These are phyloP conservation scores for Sinocyclocheilus anshuiensis DNA, from an alignment of 2,113 vertebrate species.

Conservation along the genomic window DNA sequence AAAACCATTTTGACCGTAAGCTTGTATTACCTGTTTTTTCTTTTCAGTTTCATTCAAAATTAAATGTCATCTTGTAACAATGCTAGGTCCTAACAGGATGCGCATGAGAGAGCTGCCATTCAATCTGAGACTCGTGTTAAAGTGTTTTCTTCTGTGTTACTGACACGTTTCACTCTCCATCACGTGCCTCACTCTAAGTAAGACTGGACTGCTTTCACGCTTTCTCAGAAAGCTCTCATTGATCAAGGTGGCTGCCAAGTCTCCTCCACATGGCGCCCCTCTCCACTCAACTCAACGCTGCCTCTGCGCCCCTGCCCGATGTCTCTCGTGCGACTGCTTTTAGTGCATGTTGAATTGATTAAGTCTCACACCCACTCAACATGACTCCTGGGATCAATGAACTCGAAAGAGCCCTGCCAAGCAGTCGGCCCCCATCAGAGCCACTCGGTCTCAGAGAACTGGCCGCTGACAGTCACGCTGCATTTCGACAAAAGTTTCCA, in stretches of 20 bases:
- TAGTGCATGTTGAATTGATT: slow-evolving; percentile 48
- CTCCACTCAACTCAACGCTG: neutral
- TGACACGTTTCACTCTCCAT: slow-evolving; percentile 36
- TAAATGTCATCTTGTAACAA: neutral
- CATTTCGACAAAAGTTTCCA: neutral
- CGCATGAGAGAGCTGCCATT: neutral
- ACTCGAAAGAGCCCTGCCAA: slow-evolving; percentile 41
- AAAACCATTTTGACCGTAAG: neutral
- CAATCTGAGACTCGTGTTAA: slow-evolving; percentile 32
- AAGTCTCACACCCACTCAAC: slow-evolving; percentile 46
- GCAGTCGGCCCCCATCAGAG: slow-evolving; percentile 27
- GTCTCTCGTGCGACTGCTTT: slow-evolving; percentile 8
- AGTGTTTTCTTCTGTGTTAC: neutral
- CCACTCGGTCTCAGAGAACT: neutral
- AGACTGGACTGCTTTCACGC: neutral
- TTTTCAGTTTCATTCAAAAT: neutral
- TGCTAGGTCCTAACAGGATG: neutral
- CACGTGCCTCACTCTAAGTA: neutral
- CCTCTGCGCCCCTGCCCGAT: neutral
- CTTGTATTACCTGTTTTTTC: neutral
- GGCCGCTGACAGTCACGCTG: neutral
- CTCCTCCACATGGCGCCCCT: neutral
- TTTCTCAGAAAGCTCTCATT: neutral
- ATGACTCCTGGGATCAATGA: slow-evolving; percentile 33
- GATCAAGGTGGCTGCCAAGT: slow-evolving; percentile 11